Evolutionary conservation across 1,140 invertebrate species (phyloP), one percentile per base, ranked within the genome.

Genomic region (Macrocentrus cingulum): DNA sequence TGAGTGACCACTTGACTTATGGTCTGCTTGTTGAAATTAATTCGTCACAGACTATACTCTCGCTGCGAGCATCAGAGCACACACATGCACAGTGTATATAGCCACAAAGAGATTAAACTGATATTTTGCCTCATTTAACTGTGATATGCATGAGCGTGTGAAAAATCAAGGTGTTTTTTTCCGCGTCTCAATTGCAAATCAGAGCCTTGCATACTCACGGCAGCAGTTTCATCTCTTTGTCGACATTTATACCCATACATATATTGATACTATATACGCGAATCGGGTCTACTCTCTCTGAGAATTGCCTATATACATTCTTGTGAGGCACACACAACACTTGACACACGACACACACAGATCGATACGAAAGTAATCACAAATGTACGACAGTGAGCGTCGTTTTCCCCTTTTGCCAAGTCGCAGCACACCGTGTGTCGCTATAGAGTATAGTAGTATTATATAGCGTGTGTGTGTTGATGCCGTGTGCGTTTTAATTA

Each of bases 331-430:
- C 23, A 20, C 13, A 51, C 49, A 49, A 34, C 32, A 51, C 32
- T 51, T 25, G 32, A 51, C 32, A 36, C 34, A 19, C n/a, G n/a
- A n/a, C n/a, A n/a, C n/a, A 22, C 37, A 23, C 55, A 42, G 46
- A 57, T 57, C 55, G 29, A 57, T 57, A 57, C 22, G 18, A 42
- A 57, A 57, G 46, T 57, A 50, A 49, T 57, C 55, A 49, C 55
- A 48, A 57, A 57, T 56, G 45, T 49, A 32, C 29, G 29, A 48
- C 54, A 44, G n/a, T 56, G 41, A 48, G 53, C 53, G 53, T 34
- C 23, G 25, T 37, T 52, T 56, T 37, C 22, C 44, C 42, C 54
- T 32, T 19, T n/a, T 8, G 34, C 18, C 39, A 41, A 44, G 13
- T 18, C 16, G 9, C n/a, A 49, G 29, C 46, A 29, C n/a, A 29